These are phyloP conservation scores for Globodera rostochiensis DNA, from an alignment of 1,140 invertebrate species.

Conservation along the genomic window DNA sequence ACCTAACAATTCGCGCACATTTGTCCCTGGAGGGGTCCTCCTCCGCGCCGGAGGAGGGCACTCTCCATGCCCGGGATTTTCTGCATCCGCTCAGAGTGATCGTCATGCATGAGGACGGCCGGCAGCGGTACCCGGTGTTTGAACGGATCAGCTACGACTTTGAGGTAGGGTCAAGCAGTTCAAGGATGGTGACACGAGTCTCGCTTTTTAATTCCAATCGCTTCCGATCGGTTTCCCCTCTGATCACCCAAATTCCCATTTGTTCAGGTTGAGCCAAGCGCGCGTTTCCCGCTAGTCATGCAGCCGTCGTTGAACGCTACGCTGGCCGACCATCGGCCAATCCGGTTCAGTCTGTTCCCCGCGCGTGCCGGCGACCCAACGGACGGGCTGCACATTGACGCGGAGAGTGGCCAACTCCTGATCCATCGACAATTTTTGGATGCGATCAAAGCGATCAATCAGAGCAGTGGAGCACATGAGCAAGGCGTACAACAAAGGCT, in stretches of 20 bases:
- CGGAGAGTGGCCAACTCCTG: constrained; percentile 43
- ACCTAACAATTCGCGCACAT: constrained; percentile 37
- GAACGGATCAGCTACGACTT: constrained; percentile 58
- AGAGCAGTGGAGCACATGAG: constrained; percentile 4
- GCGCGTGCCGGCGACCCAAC: constrained; percentile 29
- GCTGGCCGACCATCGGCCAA: constrained; percentile 27
- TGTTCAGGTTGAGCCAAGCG: constrained; percentile 39
- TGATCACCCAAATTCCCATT: too few species aligned
- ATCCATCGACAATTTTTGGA: constrained; percentile 50
- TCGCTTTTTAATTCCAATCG: not conserved
- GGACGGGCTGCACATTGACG: constrained; percentile 43
- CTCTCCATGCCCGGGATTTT: not conserved
- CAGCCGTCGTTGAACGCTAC: constrained; percentile 22
- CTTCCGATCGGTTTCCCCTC: too few species aligned
- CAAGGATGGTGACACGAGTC: not conserved
- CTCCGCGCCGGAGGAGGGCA: constrained; percentile 14
- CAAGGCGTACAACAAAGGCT: too few species aligned
- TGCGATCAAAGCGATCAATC: constrained; percentile 24
- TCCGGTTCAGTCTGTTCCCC: constrained; percentile 40
- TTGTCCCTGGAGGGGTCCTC: constrained; percentile 34
- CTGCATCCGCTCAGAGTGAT: constrained; percentile 44
- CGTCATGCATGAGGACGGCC: constrained; percentile 54
- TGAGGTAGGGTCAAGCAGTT: constrained; percentile 27
- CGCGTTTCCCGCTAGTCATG: constrained; percentile 23
- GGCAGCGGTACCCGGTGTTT: constrained; percentile 63